Evolutionary conservation across 2,888 invertebrate genomes (phyloP).

Genomic region (Acheta domesticus): DNA sequence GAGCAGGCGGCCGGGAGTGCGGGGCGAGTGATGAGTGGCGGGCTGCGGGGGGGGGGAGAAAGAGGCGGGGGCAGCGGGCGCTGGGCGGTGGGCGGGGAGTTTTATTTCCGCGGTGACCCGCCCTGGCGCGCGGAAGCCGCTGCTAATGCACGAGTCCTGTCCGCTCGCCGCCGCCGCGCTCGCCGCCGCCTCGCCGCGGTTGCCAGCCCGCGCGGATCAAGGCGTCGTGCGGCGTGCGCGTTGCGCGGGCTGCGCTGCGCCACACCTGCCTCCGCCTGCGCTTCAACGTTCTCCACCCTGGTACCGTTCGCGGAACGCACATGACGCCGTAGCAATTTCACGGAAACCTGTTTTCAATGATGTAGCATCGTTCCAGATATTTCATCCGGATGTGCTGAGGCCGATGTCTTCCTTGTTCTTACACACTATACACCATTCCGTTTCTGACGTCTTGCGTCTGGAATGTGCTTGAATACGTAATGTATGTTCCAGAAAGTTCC

Average conservation of each 20-base stretch:
- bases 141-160: constrained; percentile 4
- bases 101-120: not conserved
- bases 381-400: too few species aligned
- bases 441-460: too few species aligned
- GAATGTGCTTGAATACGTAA: too few species aligned
- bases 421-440: too few species aligned
- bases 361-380: too few species aligned
- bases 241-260: not conserved
- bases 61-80: not conserved
- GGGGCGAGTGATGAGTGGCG: too few species aligned
- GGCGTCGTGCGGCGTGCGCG: not conserved
- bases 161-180: not conserved
- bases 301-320: not conserved
- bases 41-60: not conserved
- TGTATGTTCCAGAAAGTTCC: too few species aligned
- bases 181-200: not conserved
- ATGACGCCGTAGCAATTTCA: not conserved
- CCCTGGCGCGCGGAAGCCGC: not conserved
- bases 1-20: not conserved
- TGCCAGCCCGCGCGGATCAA: not conserved
- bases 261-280: too few species aligned
- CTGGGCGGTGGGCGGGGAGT: not conserved
- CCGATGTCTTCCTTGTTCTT: too few species aligned
- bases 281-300: not conserved
- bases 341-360: too few species aligned